Percentiles rank a stretch among this genome's conserved stretches.
phyloP scores from a whole-genome alignment of 2,888 invertebrate genomes.

The Erebia aethiops region DNA sequence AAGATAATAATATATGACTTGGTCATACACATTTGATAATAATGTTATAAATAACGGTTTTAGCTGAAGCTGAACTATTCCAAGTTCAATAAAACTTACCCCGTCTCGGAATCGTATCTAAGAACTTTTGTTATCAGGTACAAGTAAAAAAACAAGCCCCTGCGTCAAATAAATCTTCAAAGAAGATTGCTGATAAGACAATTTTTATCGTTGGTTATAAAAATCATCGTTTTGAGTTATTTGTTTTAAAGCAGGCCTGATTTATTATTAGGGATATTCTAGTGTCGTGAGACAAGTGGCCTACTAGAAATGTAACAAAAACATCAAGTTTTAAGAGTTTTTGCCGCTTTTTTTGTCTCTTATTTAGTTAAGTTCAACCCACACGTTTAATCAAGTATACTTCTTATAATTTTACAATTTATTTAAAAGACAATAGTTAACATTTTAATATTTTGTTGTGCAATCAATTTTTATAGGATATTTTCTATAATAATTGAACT shows the following conservation, averaged over 20 bases:
- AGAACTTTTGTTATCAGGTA: too few species aligned
- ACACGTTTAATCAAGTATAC: background rate
- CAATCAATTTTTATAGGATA: too few species aligned
- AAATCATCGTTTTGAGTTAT: conserved; percentile 44
- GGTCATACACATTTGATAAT: too few species aligned
- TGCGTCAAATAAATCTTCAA: background rate
- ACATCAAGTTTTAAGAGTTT: conserved; percentile 49
- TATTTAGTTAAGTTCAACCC: background rate
- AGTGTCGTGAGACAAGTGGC: conserved; percentile 73
- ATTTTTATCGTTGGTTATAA: conserved; percentile 27
- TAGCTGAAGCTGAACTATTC: too few species aligned
- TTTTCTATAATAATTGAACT: too few species aligned
- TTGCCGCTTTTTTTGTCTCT: conserved; percentile 36
- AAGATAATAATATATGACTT: too few species aligned
- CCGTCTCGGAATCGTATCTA: too few species aligned
- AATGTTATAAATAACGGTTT: too few species aligned
- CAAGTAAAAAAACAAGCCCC: too few species aligned
- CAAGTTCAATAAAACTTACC: too few species aligned
- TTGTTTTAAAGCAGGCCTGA: conserved; percentile 73
- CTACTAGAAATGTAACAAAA: conserved; percentile 58
- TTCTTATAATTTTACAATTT: too few species aligned
- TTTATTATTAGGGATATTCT: conserved; percentile 64
- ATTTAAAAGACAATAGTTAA: too few species aligned
- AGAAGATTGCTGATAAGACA: background rate
- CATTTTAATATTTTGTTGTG: background rate